These are phyloP conservation scores for Peromyscus californicus DNA, from an alignment of 2,113 vertebrate species.

Conservation along the genomic window DNA sequence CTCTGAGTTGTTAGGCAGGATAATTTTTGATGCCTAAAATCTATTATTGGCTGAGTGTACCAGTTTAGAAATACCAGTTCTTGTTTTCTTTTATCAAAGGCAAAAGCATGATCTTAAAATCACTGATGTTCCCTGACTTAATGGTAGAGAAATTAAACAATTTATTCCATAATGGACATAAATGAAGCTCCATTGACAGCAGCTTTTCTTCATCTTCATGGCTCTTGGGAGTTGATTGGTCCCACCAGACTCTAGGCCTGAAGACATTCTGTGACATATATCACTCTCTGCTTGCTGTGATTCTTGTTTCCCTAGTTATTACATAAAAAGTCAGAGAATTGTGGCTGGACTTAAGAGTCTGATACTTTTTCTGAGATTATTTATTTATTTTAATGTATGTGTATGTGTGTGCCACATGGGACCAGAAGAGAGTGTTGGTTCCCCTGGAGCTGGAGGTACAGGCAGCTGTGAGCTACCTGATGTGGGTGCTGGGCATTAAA, in stretches of 20 bases:
- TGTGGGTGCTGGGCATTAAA: no score
- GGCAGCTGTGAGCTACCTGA: background rate
- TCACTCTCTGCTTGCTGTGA: background rate
- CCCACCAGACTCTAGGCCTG: background rate
- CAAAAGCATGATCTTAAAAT: background rate
- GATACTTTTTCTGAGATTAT: background rate
- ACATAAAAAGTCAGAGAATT: background rate
- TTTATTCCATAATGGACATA: background rate
- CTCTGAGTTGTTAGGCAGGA: background rate
- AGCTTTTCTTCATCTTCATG: background rate
- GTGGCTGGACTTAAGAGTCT: background rate
- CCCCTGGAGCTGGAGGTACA: background rate
- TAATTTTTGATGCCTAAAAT: constrained; percentile 32
- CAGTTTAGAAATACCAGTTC: background rate
- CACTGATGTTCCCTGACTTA: background rate
- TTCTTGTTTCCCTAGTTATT: background rate
- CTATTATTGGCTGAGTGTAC: background rate
- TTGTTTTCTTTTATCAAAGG: constrained; percentile 20
- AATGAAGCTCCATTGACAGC: background rate
- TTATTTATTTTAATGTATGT: background rate
- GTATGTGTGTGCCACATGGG: background rate
- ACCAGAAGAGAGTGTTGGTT: background rate
- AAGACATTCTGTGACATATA: background rate
- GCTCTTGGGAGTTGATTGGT: background rate
- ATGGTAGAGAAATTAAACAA: background rate